These are phyloP conservation scores for Chelonoidis abingdonii DNA, from an alignment of 2,113 vertebrate species.

Conservation along the genomic window DNA sequence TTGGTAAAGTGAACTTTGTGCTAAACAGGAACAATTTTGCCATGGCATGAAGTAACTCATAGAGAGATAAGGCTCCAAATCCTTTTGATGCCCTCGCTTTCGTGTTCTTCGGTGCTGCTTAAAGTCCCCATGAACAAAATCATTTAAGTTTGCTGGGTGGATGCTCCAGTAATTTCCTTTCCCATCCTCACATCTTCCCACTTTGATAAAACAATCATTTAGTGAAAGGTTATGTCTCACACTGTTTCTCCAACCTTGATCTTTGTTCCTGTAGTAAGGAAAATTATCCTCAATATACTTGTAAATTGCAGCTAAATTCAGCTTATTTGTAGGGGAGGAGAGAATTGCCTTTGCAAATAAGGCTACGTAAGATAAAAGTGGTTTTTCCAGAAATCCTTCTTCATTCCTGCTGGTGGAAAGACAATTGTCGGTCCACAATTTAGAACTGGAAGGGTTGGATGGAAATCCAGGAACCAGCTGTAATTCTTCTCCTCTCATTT, in stretches of 20 bases:
- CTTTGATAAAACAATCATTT: slow-evolving; percentile 77
- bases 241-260: slow-evolving; percentile 71
- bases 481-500: background rate
- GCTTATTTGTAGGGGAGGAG: slow-evolving; percentile 70
- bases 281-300: slow-evolving; percentile 75
- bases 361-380: slow-evolving; percentile 73
- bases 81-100: slow-evolving; percentile 41
- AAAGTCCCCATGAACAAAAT: slow-evolving; percentile 72
- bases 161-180: slow-evolving; percentile 78
- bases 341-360: slow-evolving; percentile 80
- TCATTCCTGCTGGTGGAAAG: background rate
- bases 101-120: slow-evolving; percentile 63
- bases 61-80: slow-evolving; percentile 21
- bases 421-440: background rate
- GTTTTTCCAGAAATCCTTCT: slow-evolving; percentile 56
- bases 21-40: slow-evolving; percentile 26
- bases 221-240: slow-evolving; percentile 69
- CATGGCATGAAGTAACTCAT: slow-evolving; percentile 29
- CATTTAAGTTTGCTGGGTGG: slow-evolving; percentile 63
- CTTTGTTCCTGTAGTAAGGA: slow-evolving; percentile 68
- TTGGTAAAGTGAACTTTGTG: slow-evolving; percentile 9
- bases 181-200: slow-evolving; percentile 70
- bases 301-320: slow-evolving; percentile 80
- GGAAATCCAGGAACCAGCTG: background rate
- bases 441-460: background rate